Evolutionary conservation across 2,888 invertebrate species (phyloP), one percentile per base, ranked within the genome.

Genomic region (Drosophila dives): DNA sequence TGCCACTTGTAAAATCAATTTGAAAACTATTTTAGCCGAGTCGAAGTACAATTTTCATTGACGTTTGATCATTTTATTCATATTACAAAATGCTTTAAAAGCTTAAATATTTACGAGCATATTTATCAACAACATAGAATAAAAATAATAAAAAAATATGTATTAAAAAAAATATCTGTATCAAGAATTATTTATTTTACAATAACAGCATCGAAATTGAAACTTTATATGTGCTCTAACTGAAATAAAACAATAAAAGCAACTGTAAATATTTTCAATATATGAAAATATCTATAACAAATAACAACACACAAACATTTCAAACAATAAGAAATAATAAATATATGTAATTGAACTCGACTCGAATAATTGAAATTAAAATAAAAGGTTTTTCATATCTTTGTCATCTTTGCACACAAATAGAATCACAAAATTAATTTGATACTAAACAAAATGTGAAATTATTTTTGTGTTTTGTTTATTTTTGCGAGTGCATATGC

Each of bases 1-100:
- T 79, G 69, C 68, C 83, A 83, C 83, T 83, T 87, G 80, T 85
- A 59, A 84, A 83, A 81, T 78, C 85, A 78, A 83, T 84, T 83
- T 76, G 67, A 76, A 81, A 84, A 81, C 68, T 78, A 78, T 81
- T 76, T 72, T 64, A 76, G 68, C 56, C 53, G 33, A 62, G 59
- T 42, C 40, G 45, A 53, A 58, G 64, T 32, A 53, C 50, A 40
- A 69, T 75, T 75, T 66, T 59, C 67, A 84, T 71, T 70, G 68
- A 54, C 72, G 77, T 75, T 66, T 60, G 40, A 80, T 77, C 70
- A 73, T 65, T 71, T 54, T 45, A 48, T 65, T 58, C 60, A 77
- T 64, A 63, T 80, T 73, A 53, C 49, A 23, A 36, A 60, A 70
- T 58, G 55, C 59, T 23, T 61, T 63, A 50, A 64, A 63, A 73